Evolutionary conservation across 92 coral and sea anemone species (phyloP).

Genomic region (Palythoa grandis): DNA sequence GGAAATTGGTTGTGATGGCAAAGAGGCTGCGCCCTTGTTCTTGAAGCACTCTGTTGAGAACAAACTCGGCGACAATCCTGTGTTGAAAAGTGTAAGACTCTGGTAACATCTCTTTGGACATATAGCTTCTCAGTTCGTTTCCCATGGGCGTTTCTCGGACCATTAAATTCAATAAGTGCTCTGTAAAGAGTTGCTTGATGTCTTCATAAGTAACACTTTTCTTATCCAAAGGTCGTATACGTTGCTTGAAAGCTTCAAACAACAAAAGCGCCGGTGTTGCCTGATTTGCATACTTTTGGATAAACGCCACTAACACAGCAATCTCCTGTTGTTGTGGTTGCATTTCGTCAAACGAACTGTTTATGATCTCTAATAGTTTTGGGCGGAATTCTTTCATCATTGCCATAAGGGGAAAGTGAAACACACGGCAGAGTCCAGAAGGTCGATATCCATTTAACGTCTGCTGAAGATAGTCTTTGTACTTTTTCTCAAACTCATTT

Average conservation of each 20-base stretch:
- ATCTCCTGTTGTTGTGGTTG: slow-evolving; percentile 62
- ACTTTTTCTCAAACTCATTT: slow-evolving; percentile 68
- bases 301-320: slow-evolving; percentile 81
- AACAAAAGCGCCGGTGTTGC: slow-evolving; percentile 81
- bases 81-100: slow-evolving; percentile 78
- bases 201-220: slow-evolving; percentile 69
- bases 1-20: slow-evolving; percentile 58
- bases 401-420: slow-evolving; percentile 89
- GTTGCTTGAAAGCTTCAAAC: slow-evolving; percentile 69
- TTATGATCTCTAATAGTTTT: slow-evolving; percentile 67
- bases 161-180: slow-evolving; percentile 75
- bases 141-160: slow-evolving; percentile 61
- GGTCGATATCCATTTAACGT: slow-evolving; percentile 17
- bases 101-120: slow-evolving; percentile 36
- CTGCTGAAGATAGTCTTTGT: slow-evolving; percentile 66
- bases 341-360: slow-evolving; percentile 73
- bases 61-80: slow-evolving; percentile 71
- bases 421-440: slow-evolving; percentile 70
- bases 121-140: not conserved
- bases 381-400: slow-evolving; percentile 71
- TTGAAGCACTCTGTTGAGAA: slow-evolving; percentile 45
- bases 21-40: slow-evolving; percentile 54
- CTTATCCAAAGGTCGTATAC: slow-evolving; percentile 41
- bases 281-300: slow-evolving; percentile 78
- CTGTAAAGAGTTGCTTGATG: slow-evolving; percentile 72